phyloP scores from a whole-genome alignment of 2,113 vertebrate species.

The Myrmophylax atrothorax region DNA sequence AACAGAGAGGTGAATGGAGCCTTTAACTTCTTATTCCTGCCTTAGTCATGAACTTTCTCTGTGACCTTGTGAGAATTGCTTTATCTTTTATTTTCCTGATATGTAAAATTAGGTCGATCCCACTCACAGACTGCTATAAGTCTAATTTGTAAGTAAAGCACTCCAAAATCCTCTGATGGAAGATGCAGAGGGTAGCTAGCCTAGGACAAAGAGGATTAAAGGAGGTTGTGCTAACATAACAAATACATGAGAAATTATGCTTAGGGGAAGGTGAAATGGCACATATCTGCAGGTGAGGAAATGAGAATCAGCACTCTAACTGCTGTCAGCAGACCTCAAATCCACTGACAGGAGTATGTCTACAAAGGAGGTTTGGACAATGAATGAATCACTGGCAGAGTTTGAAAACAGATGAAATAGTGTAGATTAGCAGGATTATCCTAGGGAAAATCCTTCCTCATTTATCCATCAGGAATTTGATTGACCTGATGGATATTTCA shows the following conservation, averaged over 20 bases:
- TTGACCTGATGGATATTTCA: background rate
- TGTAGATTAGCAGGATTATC: background rate
- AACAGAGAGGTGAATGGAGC: background rate
- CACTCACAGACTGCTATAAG: background rate
- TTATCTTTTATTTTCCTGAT: conserved; percentile 11
- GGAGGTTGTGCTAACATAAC: conserved; percentile 1
- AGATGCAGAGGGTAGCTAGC: background rate
- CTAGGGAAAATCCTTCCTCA: background rate
- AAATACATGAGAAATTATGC: background rate
- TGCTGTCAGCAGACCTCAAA: background rate
- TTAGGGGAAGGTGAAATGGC: background rate
- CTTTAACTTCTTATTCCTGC: conserved; percentile 12
- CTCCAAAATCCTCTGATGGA: conserved; percentile 23
- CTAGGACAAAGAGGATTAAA: conserved; percentile 34
- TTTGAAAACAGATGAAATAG: background rate
- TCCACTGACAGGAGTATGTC: background rate
- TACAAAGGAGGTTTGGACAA: background rate
- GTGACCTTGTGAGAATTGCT: conserved; percentile 30
- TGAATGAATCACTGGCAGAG: background rate
- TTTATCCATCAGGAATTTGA: background rate
- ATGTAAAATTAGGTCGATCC: conserved; percentile 18
- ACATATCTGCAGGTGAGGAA: background rate
- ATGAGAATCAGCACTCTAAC: background rate
- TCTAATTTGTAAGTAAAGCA: conserved; percentile 46
- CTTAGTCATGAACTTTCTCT: background rate